Conservation (phyloP, 2,888 invertebrate genomes). For the Sicus ferrugineus region DNA sequence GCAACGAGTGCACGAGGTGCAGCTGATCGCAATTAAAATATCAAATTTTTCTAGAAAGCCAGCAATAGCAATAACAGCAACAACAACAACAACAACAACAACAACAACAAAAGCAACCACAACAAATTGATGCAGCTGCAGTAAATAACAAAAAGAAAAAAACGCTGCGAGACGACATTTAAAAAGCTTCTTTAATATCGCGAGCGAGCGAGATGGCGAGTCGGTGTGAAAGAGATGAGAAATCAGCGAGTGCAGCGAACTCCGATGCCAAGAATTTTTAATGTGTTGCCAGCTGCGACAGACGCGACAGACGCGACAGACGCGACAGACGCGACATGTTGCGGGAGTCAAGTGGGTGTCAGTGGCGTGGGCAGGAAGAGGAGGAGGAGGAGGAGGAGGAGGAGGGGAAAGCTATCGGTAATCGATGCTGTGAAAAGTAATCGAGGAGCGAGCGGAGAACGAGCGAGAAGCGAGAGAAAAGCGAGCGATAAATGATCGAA, state of each 20-base stretch:
- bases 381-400: background rate
- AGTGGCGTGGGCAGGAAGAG: background rate
- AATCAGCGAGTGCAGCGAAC: slow-evolving; percentile 25
- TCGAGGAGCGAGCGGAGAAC: too few species aligned
- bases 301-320: background rate
- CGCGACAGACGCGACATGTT: background rate
- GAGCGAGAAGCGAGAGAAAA: too few species aligned
- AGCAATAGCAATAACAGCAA: slow-evolving; percentile 22
- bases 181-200: background rate
- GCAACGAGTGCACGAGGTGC: slow-evolving; percentile 7
- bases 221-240: background rate
- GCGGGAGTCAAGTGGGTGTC: background rate
- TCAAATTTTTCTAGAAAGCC: slow-evolving; percentile 40
- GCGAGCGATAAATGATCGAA: too few species aligned
- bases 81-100: background rate
- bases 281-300: slow-evolving; percentile 14
- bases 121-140: slow-evolving; percentile 25
- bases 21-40: slow-evolving; percentile 38
- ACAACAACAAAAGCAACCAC: slow-evolving; percentile 16
- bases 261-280: background rate
- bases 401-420: background rate
- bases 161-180: slow-evolving; percentile 4
- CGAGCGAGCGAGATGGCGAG: background rate
- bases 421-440: too few species aligned
- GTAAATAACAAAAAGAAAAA: slow-evolving; percentile 12